Percentiles rank a stretch among this genome's conserved stretches.
phyloP scores from a whole-genome alignment of 1,140 invertebrate genomes.

The Melitaea cinxia region DNA sequence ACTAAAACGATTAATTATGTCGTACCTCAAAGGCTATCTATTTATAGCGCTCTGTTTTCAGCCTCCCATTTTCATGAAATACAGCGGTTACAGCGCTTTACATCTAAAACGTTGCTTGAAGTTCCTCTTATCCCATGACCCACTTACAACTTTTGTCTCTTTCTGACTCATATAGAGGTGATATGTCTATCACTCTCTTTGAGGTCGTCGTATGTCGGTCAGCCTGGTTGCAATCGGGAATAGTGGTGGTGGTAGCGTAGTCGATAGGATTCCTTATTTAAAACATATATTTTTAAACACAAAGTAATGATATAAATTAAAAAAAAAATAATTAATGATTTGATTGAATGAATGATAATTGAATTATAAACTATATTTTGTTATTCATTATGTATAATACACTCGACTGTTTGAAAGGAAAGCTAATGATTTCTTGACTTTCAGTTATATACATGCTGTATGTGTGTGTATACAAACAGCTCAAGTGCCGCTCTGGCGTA shows the following conservation, averaged over 20 bases:
- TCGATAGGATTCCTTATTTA: constrained; percentile 25
- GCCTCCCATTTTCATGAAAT: constrained; percentile 49
- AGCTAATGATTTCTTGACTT: no score
- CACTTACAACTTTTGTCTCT: constrained; percentile 60
- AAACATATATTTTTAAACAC: constrained; percentile 12
- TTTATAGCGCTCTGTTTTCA: constrained; percentile 65
- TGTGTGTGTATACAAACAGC: no score
- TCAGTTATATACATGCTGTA: no score
- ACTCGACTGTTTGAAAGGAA: no score
- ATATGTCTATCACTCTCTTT: constrained; percentile 55
- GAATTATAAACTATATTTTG: no score
- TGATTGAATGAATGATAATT: no score
- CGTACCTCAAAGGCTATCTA: constrained; percentile 62
- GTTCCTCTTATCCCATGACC: constrained; percentile 76
- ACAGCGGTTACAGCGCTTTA: constrained; percentile 66
- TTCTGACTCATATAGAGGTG: constrained; percentile 21
- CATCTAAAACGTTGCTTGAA: constrained; percentile 55
- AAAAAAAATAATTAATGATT: no score
- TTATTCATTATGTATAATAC: no score
- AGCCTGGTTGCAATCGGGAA: constrained; percentile 66
- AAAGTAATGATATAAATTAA: no score
- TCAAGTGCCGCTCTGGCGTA: no score
- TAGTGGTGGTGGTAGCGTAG: constrained; percentile 35
- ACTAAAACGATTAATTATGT: constrained; percentile 46
- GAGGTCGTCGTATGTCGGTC: constrained; percentile 75